Conservation (phyloP, 2,888 invertebrate genomes). For the Drosophila tripunctata region DNA sequence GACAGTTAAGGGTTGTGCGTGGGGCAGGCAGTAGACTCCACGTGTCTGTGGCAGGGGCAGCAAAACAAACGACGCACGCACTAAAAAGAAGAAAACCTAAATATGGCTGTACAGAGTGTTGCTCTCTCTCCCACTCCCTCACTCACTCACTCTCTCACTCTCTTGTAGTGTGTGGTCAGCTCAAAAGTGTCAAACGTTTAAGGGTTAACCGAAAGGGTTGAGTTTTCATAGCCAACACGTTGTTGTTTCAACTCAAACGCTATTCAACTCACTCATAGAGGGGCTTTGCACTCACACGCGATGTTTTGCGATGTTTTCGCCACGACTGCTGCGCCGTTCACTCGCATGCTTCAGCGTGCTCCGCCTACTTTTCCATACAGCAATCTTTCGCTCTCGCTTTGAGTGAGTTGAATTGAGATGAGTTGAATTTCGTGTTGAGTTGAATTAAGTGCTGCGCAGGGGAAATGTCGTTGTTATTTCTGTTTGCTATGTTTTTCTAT, state of each 20-base stretch:
- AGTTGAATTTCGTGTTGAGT: conserved; percentile 26
- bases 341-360: conserved; percentile 54
- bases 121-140: conserved; percentile 30
- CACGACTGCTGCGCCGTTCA: conserved; percentile 46
- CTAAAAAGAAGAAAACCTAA: conserved; percentile 53
- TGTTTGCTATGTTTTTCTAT: conserved; percentile 21
- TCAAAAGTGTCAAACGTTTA: conserved; percentile 73
- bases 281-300: conserved; percentile 62
- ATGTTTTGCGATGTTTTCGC: conserved; percentile 66
- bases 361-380: conserved; percentile 78
- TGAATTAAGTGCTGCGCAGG: conserved; percentile 42
- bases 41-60: background rate
- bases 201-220: conserved; percentile 74
- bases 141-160: conserved; percentile 36
- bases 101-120: conserved; percentile 3
- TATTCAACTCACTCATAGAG: conserved; percentile 27
- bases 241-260: background rate
- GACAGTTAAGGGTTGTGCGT: conserved; percentile 56
- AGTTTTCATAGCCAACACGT: too few species aligned
- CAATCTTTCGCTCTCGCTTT: conserved; percentile 31
- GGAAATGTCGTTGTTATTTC: conserved; percentile 18
- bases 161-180: conserved; percentile 67
- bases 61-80: conserved; percentile 54
- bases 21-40: too few species aligned
- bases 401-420: conserved; percentile 42